Percentiles rank a stretch among this genome's conserved stretches.
These are phyloP conservation scores for Parnassius glacialis DNA, from an alignment of 2,888 invertebrate species.

Conservation along the genomic window DNA sequence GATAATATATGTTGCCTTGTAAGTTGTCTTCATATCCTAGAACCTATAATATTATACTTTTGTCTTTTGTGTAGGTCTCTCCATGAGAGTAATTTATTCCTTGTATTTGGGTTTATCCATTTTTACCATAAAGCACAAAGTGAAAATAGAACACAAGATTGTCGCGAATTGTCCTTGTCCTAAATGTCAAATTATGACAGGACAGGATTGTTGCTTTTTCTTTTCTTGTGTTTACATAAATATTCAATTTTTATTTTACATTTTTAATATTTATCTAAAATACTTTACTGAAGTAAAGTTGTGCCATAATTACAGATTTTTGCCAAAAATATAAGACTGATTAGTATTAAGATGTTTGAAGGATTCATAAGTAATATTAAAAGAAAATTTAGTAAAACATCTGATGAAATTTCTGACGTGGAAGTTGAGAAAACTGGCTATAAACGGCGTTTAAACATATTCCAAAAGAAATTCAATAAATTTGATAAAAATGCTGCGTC, in stretches of 20 bases:
- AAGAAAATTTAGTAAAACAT: conserved; percentile 65
- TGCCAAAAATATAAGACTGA: conserved; percentile 72
- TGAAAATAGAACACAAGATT: conserved; percentile 50
- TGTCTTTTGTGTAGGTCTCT: too few species aligned
- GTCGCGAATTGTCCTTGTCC: conserved; percentile 61
- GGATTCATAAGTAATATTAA: conserved; percentile 66
- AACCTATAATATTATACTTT: background rate
- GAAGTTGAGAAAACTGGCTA: conserved; percentile 55
- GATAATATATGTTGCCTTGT: conserved; percentile 85
- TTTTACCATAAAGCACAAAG: conserved; percentile 39
- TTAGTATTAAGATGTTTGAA: conserved; percentile 72
- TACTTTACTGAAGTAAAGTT: conserved; percentile 32
- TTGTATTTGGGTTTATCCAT: background rate
- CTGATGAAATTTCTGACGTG: conserved; percentile 48
- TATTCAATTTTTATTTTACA: conserved; percentile 19
- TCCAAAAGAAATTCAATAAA: conserved; percentile 61
- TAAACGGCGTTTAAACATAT: conserved; percentile 57
- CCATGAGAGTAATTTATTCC: background rate
- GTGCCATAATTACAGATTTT: conserved; percentile 47
- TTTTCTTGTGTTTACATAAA: conserved; percentile 41
- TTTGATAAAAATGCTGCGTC: conserved; percentile 42
- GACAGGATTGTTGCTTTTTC: conserved; percentile 45
- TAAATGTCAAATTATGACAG: conserved; percentile 70
- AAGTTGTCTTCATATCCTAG: conserved; percentile 54
- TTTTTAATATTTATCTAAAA: background rate